Evolutionary conservation across 2,888 invertebrate species (phyloP), one percentile per base, ranked within the genome.

Genomic region (Congeria kusceri): DNA sequence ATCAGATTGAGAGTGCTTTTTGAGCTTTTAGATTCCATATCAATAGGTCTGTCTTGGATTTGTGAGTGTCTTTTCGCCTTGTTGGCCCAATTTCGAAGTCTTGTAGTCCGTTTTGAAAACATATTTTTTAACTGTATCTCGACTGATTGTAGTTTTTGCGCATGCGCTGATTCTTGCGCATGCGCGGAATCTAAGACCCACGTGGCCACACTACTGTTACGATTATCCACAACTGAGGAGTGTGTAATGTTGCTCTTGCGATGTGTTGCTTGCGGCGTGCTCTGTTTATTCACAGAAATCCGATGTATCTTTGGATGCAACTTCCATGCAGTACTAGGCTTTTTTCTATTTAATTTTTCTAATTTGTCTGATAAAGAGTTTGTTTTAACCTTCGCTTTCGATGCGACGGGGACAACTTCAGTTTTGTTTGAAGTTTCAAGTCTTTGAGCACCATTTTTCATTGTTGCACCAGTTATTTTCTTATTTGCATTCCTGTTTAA

Each of bases 231-330:
- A 39, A 13, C 15, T 13, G 39, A 39, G 15, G 39, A 39, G 15
- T 39, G 39, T 39, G 9, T 3, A 11, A 39, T 15, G 39, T 39
- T 15, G 3, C 4, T 39, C 9, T 39, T 39, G 11, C 5, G 39
- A 39, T 39, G 9, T 7, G 9, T 39, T 39, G 3, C 39, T 39
- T 39, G 39, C 15, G 39, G 39, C 9, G 1, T 39, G 1, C 1
- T 39, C 15, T 39, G 28, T n/a, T 32, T 67, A 29, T 63, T 57
- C 47, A 46, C 11, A 27, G 57, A 63, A 62, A 58, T 58, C 25
- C 72, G 56, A 47, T 77, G 77, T 44, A 77, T 77, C 47, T 68
- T 71, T n/a, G 77, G 72, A 25, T 72, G 77, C 5, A 67, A 56
- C 27, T 29, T 59, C 72, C 71, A 77, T 18, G 11, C 32, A 18